A percentile compares a stretch with the other conserved stretches of the same genome.
These are phyloP conservation scores for Eretmocerus hayati DNA, from an alignment of 2,888 invertebrate species.

Conservation along the genomic window DNA sequence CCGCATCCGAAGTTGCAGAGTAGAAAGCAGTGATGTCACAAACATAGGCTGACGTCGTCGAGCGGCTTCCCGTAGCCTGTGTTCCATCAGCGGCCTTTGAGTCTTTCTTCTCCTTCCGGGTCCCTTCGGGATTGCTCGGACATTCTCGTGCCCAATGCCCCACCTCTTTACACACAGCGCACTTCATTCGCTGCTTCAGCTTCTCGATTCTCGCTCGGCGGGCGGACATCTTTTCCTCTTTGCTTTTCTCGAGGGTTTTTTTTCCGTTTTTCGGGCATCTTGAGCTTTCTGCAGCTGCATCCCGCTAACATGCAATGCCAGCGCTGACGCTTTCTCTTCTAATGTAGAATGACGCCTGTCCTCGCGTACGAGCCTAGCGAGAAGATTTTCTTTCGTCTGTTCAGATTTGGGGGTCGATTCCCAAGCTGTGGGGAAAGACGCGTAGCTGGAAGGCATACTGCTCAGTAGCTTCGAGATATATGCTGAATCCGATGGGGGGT, in stretches of 20 bases:
- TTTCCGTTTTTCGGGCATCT: no score
- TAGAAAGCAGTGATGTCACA: not conserved
- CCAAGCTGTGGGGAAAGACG: conserved; percentile 12
- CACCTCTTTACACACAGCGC: not conserved
- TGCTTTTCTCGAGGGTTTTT: no score
- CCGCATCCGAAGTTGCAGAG: not conserved
- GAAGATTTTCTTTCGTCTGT: conserved; percentile 9
- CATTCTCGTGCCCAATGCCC: not conserved
- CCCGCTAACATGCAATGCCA: no score
- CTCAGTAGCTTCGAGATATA: conserved; percentile 7
- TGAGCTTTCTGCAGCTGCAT: no score
- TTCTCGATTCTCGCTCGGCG: not conserved
- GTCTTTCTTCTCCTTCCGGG: not conserved
- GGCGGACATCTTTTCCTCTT: no score
- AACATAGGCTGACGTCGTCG: not conserved
- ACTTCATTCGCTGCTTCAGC: not conserved
- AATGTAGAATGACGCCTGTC: not conserved
- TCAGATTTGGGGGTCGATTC: conserved; percentile 11
- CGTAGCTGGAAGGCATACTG: conserved; percentile 6
- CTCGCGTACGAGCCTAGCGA: not conserved
- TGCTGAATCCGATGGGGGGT: conserved; percentile 2
- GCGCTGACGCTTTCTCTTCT: no score
- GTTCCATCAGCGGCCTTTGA: not conserved
- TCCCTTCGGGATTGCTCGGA: not conserved
- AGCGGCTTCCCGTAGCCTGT: not conserved